Conservation (phyloP, 1,140 invertebrate genomes). For the Scaptomyza hsui region DNA sequence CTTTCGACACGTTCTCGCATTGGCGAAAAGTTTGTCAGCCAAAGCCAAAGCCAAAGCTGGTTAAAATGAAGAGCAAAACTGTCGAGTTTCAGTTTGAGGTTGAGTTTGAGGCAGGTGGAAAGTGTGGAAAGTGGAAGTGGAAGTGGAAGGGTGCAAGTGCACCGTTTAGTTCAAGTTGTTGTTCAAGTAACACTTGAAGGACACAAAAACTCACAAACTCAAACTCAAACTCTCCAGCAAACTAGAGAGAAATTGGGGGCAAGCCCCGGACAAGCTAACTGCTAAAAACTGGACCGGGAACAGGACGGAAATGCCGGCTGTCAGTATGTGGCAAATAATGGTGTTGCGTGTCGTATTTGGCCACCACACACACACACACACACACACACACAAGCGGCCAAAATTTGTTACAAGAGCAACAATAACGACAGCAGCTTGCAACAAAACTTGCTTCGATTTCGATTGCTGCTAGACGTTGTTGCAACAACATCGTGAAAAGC, state of each 20-base stretch:
- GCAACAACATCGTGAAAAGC: slow-evolving; percentile 53
- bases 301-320: slow-evolving; percentile 63
- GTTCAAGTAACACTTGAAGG: slow-evolving; percentile 70
- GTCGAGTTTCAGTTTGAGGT: not conserved
- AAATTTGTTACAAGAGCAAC: slow-evolving; percentile 46
- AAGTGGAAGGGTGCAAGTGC: slow-evolving; percentile 56
- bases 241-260: slow-evolving; percentile 30
- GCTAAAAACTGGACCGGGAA: not conserved
- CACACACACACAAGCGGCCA: slow-evolving; percentile 20
- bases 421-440: slow-evolving; percentile 49
- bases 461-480: not conserved
- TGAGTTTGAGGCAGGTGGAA: not conserved
- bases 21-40: slow-evolving; percentile 70
- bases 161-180: slow-evolving; percentile 72
- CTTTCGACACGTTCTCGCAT: slow-evolving; percentile 64
- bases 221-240: too few species aligned
- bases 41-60: slow-evolving; percentile 56
- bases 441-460: slow-evolving; percentile 2
- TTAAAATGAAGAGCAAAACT: slow-evolving; percentile 49
- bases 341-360: slow-evolving; percentile 76
- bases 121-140: not conserved
- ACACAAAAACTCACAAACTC: slow-evolving; percentile 47
- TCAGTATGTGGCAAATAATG: slow-evolving; percentile 78
- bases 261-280: too few species aligned
- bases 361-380: slow-evolving; percentile 23